phyloP scores from a whole-genome alignment of 2,797 vertebrate species.

The Darevskia nairensis region DNA sequence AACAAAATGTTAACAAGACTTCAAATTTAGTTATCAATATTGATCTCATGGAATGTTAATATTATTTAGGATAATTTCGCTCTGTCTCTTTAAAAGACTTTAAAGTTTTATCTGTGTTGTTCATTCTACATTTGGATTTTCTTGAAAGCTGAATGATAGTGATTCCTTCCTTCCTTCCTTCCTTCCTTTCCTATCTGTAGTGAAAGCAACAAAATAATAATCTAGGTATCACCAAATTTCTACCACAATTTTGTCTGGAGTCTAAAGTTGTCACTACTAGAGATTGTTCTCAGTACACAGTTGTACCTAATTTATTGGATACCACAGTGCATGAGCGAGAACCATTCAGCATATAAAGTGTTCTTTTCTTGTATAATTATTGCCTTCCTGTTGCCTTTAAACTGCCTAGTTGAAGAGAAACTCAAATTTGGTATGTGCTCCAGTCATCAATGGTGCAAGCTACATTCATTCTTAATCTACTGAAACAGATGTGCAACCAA shows the following conservation, averaged over 20 bases:
- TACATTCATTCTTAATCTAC: constrained; percentile 67
- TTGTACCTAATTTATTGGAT: constrained; percentile 6
- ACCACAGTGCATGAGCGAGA: not conserved
- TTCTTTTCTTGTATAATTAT: not conserved
- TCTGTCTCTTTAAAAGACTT: not conserved
- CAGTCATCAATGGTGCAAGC: constrained; percentile 50
- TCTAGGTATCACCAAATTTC: not conserved
- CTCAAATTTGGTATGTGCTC: constrained; percentile 4
- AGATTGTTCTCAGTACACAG: not conserved
- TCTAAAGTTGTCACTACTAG: not conserved
- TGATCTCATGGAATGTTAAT: not conserved
- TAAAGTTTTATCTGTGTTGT: not conserved
- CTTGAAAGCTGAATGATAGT: not conserved
- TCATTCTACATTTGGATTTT: not conserved
- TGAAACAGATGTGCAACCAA: constrained; percentile 64
- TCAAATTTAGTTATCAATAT: not conserved
- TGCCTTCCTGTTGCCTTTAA: not conserved
- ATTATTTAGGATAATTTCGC: not conserved
- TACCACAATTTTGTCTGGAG: not conserved
- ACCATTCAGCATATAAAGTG: not conserved
- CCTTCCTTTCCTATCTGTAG: not conserved
- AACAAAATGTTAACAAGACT: not conserved
- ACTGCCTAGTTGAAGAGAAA: constrained; percentile 41
- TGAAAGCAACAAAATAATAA: not conserved
- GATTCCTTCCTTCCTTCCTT: too few species aligned